Evolutionary conservation across 2,888 invertebrate genomes (phyloP).

Genomic region (Pyralis farinalis): DNA sequence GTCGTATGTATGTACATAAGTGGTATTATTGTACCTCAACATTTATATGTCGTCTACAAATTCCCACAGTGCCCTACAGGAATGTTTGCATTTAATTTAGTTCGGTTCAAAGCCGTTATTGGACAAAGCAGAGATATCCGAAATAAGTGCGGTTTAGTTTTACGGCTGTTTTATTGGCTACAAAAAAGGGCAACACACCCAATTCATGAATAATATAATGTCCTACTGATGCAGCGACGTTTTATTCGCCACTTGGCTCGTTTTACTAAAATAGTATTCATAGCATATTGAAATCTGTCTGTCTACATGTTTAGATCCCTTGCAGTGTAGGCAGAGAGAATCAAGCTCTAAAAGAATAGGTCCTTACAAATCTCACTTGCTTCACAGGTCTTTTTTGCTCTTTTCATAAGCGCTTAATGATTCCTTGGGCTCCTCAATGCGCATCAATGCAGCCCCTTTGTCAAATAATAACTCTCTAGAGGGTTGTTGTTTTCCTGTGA

Average conservation of each 20-base stretch:
- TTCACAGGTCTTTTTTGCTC: no score
- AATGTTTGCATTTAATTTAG: slow-evolving; percentile 37
- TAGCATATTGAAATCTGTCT: neutral
- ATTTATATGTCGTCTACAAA: neutral
- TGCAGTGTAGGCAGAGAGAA: no score
- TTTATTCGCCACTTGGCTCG: neutral
- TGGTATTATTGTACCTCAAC: no score
- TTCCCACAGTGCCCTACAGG: slow-evolving; percentile 10
- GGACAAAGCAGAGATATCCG: slow-evolving; percentile 22
- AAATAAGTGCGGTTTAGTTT: slow-evolving; percentile 14
- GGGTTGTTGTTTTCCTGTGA: no score
- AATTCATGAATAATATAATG: slow-evolving; percentile 20
- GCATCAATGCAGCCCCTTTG: no score
- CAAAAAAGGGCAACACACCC: slow-evolving; percentile 16
- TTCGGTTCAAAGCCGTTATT: slow-evolving; percentile 25
- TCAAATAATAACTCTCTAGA: no score
- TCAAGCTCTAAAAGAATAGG: no score
- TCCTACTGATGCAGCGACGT: slow-evolving; percentile 4
- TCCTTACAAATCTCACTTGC: no score
- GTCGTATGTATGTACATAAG: no score
- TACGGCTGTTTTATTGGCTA: slow-evolving; percentile 19
- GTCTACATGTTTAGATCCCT: no score
- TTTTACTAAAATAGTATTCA: neutral
- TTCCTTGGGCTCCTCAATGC: no score
- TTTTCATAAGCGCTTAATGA: no score